phyloP scores from a whole-genome alignment of 2,888 invertebrate genomes.

The Orchesella flavescens region DNA sequence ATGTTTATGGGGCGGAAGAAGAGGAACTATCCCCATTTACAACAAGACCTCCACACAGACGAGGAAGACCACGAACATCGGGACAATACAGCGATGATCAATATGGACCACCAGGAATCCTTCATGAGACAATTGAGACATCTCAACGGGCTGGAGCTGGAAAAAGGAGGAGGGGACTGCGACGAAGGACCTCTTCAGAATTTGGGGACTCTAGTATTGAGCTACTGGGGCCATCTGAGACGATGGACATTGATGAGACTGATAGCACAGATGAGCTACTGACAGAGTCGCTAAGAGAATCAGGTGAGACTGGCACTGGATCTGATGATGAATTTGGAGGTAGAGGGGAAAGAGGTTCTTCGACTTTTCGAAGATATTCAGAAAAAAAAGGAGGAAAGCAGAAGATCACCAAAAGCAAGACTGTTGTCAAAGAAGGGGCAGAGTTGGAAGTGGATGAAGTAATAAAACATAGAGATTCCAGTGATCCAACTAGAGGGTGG shows the following conservation, averaged over 20 bases:
- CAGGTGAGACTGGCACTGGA: constrained; percentile 19
- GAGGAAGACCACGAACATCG: not conserved
- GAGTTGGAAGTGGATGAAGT: constrained; percentile 74
- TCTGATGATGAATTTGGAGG: not conserved
- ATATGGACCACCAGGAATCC: constrained; percentile 67
- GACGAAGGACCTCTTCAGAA: constrained; percentile 42
- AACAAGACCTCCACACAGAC: not conserved
- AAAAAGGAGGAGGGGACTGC: not conserved
- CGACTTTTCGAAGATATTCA: not conserved
- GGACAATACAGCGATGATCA: not conserved
- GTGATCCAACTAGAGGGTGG: constrained; percentile 75
- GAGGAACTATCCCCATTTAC: not conserved
- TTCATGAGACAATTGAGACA: constrained; percentile 43
- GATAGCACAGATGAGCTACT: constrained; percentile 57
- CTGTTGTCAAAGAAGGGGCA: constrained; percentile 24
- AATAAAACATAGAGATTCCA: constrained; percentile 72
- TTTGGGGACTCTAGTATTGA: constrained; percentile 66
- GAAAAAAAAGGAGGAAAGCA: constrained; percentile 2
- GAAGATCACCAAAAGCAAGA: not conserved
- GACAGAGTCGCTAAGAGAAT: constrained; percentile 37
- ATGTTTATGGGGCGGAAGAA: constrained; percentile 51
- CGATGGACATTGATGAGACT: constrained; percentile 37
- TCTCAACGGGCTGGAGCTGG: not conserved
- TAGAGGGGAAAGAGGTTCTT: constrained; percentile 16
- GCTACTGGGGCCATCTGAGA: constrained; percentile 58